Evolutionary conservation across 2,113 vertebrate genomes (phyloP).

Genomic region (Choloepus hoffmanni): DNA sequence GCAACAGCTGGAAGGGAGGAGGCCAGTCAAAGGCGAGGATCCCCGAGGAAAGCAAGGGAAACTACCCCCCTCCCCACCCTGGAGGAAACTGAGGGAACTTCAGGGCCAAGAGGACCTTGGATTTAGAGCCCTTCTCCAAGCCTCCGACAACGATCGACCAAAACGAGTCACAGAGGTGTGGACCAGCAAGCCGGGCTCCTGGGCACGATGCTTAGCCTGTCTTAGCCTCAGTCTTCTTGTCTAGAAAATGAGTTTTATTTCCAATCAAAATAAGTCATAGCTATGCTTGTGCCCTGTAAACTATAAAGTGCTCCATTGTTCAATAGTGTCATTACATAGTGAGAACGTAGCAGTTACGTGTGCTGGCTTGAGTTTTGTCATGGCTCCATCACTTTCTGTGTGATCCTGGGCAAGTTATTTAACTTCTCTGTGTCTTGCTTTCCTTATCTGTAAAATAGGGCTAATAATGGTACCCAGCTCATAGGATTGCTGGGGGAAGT

Average conservation of each 20-base stretch:
- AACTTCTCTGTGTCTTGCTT: not conserved
- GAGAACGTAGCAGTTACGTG: accelerated
- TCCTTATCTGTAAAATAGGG: not conserved
- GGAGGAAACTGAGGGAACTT: not conserved
- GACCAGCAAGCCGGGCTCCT: accelerated
- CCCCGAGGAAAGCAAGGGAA: not conserved
- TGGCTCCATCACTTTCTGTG: not conserved
- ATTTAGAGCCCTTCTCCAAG: not conserved
- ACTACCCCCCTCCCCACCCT: no score
- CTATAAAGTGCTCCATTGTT: no score
- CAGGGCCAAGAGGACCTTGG: not conserved
- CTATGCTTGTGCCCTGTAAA: not conserved
- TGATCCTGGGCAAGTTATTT: not conserved
- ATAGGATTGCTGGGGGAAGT: not conserved
- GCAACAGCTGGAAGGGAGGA: conserved; percentile 50
- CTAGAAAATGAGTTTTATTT: not conserved
- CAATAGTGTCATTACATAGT: accelerated
- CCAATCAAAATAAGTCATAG: not conserved
- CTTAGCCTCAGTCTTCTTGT: not conserved
- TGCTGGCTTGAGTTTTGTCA: not conserved
- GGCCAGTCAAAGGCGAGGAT: not conserved
- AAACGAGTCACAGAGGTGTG: not conserved
- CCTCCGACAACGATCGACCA: accelerated
- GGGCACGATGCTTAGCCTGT: not conserved
- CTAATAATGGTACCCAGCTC: not conserved